Evolutionary conservation across 2,113 vertebrate species (phyloP).

Genomic region (Osmerus eperlanus): DNA sequence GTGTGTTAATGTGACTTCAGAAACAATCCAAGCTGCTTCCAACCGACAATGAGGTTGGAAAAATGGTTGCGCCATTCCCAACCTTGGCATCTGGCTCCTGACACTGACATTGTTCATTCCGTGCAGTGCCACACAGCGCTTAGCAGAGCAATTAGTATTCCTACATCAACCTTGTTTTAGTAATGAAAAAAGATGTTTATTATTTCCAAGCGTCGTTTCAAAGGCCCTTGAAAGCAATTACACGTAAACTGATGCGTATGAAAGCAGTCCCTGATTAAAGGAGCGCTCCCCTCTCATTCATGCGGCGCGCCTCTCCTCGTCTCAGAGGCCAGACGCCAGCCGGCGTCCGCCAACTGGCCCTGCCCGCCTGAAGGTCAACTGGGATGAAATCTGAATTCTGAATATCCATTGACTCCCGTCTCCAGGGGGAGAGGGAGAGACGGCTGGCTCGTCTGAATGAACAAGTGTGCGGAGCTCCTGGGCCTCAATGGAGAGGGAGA

Average conservation of each 20-base stretch:
- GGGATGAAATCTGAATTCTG: slow-evolving; percentile 58
- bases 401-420: slow-evolving; percentile 49
- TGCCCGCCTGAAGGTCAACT: slow-evolving; percentile 55
- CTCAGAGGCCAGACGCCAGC: slow-evolving; percentile 22
- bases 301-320: slow-evolving; percentile 30
- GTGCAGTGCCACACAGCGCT: not conserved
- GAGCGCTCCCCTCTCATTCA: slow-evolving; percentile 28
- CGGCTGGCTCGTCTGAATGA: slow-evolving; percentile 39
- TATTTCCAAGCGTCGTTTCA: slow-evolving; percentile 49
- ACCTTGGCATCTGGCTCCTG: too few species aligned
- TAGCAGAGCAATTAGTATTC: slow-evolving; percentile 39
- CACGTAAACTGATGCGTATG: slow-evolving; percentile 47
- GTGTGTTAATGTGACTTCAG: too few species aligned
- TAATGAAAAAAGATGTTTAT: slow-evolving; percentile 58
- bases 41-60: too few species aligned
- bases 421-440: not conserved
- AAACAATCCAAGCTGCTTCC: too few species aligned
- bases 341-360: not conserved
- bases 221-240: slow-evolving; percentile 64
- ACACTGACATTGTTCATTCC: too few species aligned
- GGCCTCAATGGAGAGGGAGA: too few species aligned
- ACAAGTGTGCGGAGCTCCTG: slow-evolving; percentile 12
- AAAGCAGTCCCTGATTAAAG: slow-evolving; percentile 51
- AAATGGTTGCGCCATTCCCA: too few species aligned
- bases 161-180: slow-evolving; percentile 45